These are phyloP conservation scores for Priocnemis perturbator DNA, from an alignment of 2,888 invertebrate species.

Conservation along the genomic window DNA sequence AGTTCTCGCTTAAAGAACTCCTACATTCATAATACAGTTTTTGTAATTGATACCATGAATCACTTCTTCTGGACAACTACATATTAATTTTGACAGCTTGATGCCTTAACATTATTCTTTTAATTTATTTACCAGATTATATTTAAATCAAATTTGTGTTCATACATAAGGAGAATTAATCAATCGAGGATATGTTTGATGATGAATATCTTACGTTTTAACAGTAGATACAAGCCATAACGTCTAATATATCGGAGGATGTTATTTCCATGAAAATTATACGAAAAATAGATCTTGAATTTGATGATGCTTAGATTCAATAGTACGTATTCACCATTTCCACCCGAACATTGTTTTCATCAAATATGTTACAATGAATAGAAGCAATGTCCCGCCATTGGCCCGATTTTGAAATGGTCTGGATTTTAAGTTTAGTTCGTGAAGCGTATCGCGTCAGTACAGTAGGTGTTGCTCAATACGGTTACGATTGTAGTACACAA, in stretches of 20 bases:
- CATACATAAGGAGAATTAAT: too few species aligned
- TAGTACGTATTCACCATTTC: not conserved
- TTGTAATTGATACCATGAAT: not conserved
- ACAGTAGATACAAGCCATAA: not conserved
- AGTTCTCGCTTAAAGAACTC: not conserved
- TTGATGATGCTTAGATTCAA: not conserved
- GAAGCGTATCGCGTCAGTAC: not conserved
- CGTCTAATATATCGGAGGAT: not conserved
- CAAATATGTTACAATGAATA: not conserved
- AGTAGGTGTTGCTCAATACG: not conserved
- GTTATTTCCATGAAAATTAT: not conserved
- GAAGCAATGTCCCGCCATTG: not conserved
- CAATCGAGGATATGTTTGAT: not conserved
- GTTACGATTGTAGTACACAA: not conserved
- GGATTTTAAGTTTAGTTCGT: not conserved
- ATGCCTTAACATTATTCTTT: slow-evolving; percentile 6
- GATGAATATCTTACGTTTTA: not conserved
- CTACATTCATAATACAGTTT: not conserved
- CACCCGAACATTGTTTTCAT: not conserved
- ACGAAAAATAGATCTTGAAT: slow-evolving; percentile 1
- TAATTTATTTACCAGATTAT: slow-evolving; percentile 2
- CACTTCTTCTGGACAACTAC: not conserved
- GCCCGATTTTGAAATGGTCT: not conserved
- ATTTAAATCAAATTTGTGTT: too few species aligned
- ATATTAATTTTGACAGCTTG: not conserved